A percentile compares a stretch with the other conserved stretches of the same genome.
Conservation (phyloP, 2,797 vertebrate genomes). For the Emydoidea blandingii region DNA sequence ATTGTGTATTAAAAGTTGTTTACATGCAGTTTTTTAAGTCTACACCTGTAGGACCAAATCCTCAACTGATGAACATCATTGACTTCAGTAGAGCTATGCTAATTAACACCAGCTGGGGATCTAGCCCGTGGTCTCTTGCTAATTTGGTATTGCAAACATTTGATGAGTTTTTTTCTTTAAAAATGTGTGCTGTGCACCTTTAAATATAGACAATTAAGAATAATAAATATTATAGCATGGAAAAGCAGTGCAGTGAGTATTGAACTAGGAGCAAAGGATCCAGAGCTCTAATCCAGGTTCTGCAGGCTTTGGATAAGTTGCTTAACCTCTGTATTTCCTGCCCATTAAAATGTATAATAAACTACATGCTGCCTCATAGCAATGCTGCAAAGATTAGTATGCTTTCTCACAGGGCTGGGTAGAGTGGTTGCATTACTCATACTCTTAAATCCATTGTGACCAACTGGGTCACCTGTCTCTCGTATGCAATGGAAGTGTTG, state of each 20-base stretch:
- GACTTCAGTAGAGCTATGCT: background rate
- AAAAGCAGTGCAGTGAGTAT: background rate
- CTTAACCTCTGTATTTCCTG: background rate
- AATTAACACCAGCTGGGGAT: constrained; percentile 9
- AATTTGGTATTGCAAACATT: background rate
- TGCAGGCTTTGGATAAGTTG: background rate
- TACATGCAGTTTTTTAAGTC: background rate
- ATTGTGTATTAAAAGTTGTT: accelerated
- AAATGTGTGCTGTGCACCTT: background rate
- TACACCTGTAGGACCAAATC: background rate
- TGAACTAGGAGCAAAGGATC: background rate
- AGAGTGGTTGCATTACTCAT: background rate
- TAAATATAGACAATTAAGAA: background rate
- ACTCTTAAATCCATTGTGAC: background rate
- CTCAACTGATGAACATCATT: background rate
- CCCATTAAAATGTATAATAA: background rate
- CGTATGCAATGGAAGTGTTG: background rate
- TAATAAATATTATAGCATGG: background rate
- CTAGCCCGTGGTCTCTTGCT: background rate
- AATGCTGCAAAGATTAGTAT: no score
- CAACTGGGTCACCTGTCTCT: background rate
- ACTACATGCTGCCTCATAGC: no score
- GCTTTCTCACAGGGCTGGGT: background rate
- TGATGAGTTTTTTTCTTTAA: background rate
- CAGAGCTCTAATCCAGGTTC: background rate